Evolutionary conservation across 2,113 vertebrate species (phyloP), one percentile per base, ranked within the genome.

Genomic region (Glareola pratincola): DNA sequence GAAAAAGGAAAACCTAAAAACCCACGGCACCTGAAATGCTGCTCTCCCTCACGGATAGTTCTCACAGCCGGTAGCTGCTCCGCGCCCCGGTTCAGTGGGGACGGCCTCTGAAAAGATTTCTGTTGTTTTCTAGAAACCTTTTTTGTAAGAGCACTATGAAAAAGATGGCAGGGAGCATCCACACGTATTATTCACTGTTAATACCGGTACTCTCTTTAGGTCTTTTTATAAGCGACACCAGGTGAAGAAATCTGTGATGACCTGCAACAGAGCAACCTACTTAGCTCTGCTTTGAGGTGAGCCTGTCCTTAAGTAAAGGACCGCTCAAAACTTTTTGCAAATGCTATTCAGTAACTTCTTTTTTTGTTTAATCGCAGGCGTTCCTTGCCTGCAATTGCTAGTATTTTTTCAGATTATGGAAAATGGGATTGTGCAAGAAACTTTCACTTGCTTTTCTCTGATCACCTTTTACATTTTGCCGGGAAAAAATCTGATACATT

Each of bases 221-320:
- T 94, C 94, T 96, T 94, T 94, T 94, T 90, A 73, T 94, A 96
- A 91, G 63, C 0, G 6, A 82, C 62, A 60, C 69, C 62, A 64
- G 81, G 73, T 29, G 66, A 95, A 95, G 91, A 73, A 95, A 95
- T 95, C 88, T 85, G 88, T 94, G 92, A 72, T 3, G 1, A 73
- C 86, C 83, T 94, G 89, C 91, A 95, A 66, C 84, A 88, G 91
- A 90, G 96, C 95, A 97, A 93, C 96, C 94, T 95, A 96, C 94
- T 96, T 96, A 90, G 91, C 91, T 94, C 34, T 80, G 86, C 94
- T 96, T 96, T 97, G 94, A 95, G 94, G 45, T 66, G 39, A 53
- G 54, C 78, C 50, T 81, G 48, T 54, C 74, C 84, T 67, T 66
- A 34, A 94, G 88, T 47, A 69, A 72, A 94, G 76, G 43, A 17